A percentile compares a stretch with the other conserved stretches of the same genome.
These are phyloP conservation scores for Tenebrosternarchus preto DNA, from an alignment of 2,113 vertebrate species.

Conservation along the genomic window DNA sequence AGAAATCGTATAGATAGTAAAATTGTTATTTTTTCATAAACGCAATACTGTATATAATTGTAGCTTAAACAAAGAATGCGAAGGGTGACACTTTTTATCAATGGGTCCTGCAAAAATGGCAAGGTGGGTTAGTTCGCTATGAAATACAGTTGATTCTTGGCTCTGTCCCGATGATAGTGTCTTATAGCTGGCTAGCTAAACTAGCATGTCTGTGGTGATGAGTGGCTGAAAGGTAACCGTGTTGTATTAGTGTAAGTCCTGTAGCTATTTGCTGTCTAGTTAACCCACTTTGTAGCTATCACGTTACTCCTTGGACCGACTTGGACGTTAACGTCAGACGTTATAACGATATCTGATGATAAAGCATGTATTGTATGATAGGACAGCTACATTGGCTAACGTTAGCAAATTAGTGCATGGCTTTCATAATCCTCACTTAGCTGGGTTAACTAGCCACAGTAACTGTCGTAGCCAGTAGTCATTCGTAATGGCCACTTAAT, in stretches of 20 bases:
- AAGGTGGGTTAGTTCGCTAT: constrained; percentile 78
- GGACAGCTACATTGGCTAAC: no score
- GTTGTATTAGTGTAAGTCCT: not conserved
- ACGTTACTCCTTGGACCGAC: not conserved
- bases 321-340: not conserved
- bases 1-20: not conserved
- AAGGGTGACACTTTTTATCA: constrained; percentile 94
- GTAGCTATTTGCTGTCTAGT: no score
- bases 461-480: no score
- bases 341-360: not conserved
- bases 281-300: no score
- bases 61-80: constrained; percentile 77
- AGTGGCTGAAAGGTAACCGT: not conserved
- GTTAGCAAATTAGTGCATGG: not conserved
- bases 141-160: constrained; percentile 12
- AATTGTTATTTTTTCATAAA: not conserved
- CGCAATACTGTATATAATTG: constrained; percentile 9
- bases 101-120: constrained; percentile 89
- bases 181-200: not conserved
- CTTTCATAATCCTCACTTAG: not conserved
- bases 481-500: no score
- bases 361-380: not conserved
- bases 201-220: not conserved
- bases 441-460: no score
- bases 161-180: not conserved